These are phyloP conservation scores for Odontamblyopus rebecca DNA, from an alignment of 2,797 vertebrate genomes.

Conservation along the genomic window DNA sequence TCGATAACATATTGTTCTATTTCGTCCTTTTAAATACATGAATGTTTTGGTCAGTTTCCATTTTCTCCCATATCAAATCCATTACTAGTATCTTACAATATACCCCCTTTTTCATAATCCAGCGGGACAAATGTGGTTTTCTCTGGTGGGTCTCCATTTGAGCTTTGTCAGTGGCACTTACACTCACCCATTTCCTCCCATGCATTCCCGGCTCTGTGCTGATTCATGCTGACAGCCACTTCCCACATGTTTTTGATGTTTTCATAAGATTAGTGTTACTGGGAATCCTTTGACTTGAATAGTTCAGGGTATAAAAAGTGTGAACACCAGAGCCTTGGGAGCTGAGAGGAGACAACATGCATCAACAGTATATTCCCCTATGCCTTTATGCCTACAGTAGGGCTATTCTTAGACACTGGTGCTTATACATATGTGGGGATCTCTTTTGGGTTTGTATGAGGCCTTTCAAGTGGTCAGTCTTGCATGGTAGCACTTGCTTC, in stretches of 20 bases:
- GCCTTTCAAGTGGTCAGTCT: conserved; percentile 63
- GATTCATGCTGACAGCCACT: conserved; percentile 11
- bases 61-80: background rate
- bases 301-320: background rate
- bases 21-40: background rate
- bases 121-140: conserved; percentile 5
- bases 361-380: conserved; percentile 41
- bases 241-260: conserved; percentile 14
- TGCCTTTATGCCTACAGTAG: conserved; percentile 34
- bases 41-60: background rate
- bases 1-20: background rate
- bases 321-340: background rate
- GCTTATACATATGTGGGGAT: conserved; percentile 51
- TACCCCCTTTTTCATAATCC: background rate
- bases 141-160: conserved; percentile 5
- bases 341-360: conserved; percentile 9
- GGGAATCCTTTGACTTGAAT: conserved; percentile 6
- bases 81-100: background rate
- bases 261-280: conserved; percentile 4
- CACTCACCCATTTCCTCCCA: conserved; percentile 8
- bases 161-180: conserved; percentile 10
- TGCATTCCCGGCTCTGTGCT: conserved; percentile 2
- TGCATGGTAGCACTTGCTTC: conserved; percentile 48
- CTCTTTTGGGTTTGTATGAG: conserved; percentile 66
- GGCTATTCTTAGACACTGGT: conserved; percentile 58